phyloP scores from a whole-genome alignment of 2,113 vertebrate species.

The Callipepla squamata region DNA sequence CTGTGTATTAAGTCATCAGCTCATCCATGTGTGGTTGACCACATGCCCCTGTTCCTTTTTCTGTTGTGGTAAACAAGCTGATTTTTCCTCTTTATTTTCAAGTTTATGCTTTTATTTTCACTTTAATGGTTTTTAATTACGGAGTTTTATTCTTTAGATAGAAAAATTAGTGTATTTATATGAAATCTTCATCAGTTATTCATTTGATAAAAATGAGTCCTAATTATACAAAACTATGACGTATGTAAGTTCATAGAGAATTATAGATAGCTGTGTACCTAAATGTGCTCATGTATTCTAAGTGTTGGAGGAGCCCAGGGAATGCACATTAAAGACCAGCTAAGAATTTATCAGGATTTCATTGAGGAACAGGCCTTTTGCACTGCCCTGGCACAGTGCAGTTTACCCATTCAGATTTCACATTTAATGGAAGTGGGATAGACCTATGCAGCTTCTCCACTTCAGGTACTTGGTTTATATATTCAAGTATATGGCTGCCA shows the following conservation, averaged over 20 bases:
- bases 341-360: neutral
- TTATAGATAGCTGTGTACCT: neutral
- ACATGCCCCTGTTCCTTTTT: neutral
- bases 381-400: too few relatives aligned
- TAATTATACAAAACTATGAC: rapidly evolving
- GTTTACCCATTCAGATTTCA: neutral
- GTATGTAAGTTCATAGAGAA: neutral
- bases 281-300: neutral
- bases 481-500: neutral
- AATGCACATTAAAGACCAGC: neutral
- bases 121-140: neutral
- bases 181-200: neutral
- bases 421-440: neutral
- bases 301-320: neutral
- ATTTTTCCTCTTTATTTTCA: neutral
- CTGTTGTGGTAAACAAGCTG: neutral
- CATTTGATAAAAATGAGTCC: neutral
- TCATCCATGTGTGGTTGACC: neutral
- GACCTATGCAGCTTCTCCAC: neutral
- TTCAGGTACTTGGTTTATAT: neutral
- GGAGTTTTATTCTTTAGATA: neutral
- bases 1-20: neutral
- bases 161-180: neutral
- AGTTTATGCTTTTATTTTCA: neutral
- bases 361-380: neutral